A percentile compares a stretch with the other conserved stretches of the same genome.
These are phyloP conservation scores for Dolichomitus sp. DNA, from an alignment of 2,888 invertebrate species.

Conservation along the genomic window DNA sequence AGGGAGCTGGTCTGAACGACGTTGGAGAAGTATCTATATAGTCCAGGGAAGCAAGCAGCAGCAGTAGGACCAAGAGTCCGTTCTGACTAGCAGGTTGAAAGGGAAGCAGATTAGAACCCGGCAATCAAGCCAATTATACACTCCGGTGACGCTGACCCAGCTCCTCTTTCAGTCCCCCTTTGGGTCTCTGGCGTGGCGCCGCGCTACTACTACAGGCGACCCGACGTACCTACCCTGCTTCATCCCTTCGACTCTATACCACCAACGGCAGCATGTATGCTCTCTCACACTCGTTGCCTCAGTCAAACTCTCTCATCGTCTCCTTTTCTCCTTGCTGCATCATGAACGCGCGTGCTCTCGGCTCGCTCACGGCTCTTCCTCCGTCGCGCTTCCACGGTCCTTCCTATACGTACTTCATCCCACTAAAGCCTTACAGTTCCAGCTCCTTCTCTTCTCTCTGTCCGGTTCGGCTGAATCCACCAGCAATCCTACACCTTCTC, in stretches of 20 bases:
- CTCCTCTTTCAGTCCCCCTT: slow-evolving; percentile 77
- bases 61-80: slow-evolving; percentile 57
- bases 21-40: slow-evolving; percentile 7
- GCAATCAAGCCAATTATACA: slow-evolving; percentile 86
- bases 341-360: slow-evolving; percentile 55
- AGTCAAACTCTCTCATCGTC: slow-evolving; percentile 65
- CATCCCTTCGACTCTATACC: slow-evolving; percentile 71
- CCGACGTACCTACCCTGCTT: slow-evolving; percentile 61
- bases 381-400: slow-evolving; percentile 68
- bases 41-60: slow-evolving; percentile 47
- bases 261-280: slow-evolving; percentile 50
- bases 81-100: slow-evolving; percentile 77
- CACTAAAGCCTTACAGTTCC: slow-evolving; percentile 72
- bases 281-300: slow-evolving; percentile 39
- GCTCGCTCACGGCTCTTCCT: slow-evolving; percentile 52
- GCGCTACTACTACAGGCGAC: slow-evolving; percentile 45
- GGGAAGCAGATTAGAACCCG: slow-evolving; percentile 84
- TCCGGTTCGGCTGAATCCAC: slow-evolving; percentile 68
- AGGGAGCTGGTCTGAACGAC: slow-evolving; percentile 43
- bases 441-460: slow-evolving; percentile 74
- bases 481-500: slow-evolving; percentile 73
- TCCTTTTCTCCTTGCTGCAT: slow-evolving; percentile 61
- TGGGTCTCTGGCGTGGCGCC: slow-evolving; percentile 55
- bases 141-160: slow-evolving; percentile 84
- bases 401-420: slow-evolving; percentile 73